Base-by-base conservation (phyloP, 2,888 invertebrate species). In the Plutella xylostella region DNA sequence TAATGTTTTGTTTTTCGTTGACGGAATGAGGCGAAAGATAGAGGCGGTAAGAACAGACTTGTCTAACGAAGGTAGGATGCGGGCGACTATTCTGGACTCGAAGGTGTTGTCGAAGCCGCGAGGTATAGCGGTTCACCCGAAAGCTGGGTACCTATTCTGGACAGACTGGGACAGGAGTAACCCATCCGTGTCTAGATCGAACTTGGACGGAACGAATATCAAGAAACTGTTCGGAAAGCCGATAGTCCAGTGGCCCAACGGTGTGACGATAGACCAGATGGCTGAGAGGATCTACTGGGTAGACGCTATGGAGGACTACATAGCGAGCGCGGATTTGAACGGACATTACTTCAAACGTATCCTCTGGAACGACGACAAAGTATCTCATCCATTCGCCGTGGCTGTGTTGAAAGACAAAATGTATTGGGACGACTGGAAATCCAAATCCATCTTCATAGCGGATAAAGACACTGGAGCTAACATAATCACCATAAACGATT, bases 361-460 rank as follows among this genome's bases (percentile, higher is more conserved):
- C 6, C 69, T 91, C 11, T 76, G 85, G 49, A 85, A 89, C 46
- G 87, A 88, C 46, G 87, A 87, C 0, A 86, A 88, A 38, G 89
- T 92, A 0, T 87, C 90, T 0, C 94, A 95, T 85, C 95, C 95
- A 4, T 96, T 94, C 62, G 92, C 94, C 0, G 90, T 96, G 0
- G 93, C 91, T 0, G 90, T 96, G 0, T 90, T 92, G 60, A 96
- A 96, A 70, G 91, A 92, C 58, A 87, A 87, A 55, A 88, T 96
- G 86, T 95, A 92, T 61, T 96, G 95, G 95, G 92, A 95, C 59
- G 96, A 96, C 65, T 94, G 93, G 94, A 91, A 90, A 55, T 88
- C 88, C 41, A 90, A 91, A 47, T 88, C 90, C 20, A 90, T 95
- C 45, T 92, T 92, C 60, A 86, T 89, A 4, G 91, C 92, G 0